Base-by-base conservation (phyloP, 2,888 invertebrate genomes). In the Gryllus longicercus region DNA sequence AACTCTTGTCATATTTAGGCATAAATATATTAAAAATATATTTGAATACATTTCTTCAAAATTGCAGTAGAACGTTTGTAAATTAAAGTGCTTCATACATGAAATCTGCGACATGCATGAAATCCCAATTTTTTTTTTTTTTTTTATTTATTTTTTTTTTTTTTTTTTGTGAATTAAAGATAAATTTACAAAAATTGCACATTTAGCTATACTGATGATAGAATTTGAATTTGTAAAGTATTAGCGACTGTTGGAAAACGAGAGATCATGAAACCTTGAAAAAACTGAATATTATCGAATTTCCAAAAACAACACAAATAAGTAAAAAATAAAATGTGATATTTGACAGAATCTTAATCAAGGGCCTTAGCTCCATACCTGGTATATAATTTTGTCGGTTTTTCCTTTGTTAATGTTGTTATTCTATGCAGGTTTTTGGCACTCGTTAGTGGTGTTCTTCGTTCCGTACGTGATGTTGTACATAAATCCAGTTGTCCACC, bases 361-460 rank as follows among this genome's bases (percentile, higher is more conserved):
- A 38, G 38, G 5, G 38, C 3, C 5, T 21, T 21, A 21, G 21
- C 38, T 5, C 5, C 38, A 38, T 38, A 8, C 8, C 8, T 38
- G 8, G 0, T 38, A 5, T 38, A 8, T 38, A 38, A 38, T 38
- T 38, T 38, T 74, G 16, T 74, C 14, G 8, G 14, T 74, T 74
- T 74, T 74, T 74, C 18, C 10, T 21, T 74, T 16, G 4, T 2
- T 50, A 82, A 51, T 38, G 3, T 50, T 79, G 63, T 79, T 14
- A 75, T 80, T 82, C 77, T 77, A 81, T 51, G 82, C 89, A 82
- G 92, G 90, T 5, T 82, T 91, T 0, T 93, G 93, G 88, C 94
- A 94, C 84, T 88, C 92, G 0, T 81, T 89, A 10, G 86, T 92
- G n/a, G 89, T 92, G 63, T 94, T 91, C 86, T 89, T 89, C 82